Base-by-base conservation (phyloP, 2,888 invertebrate species). In the Aleiodes testaceus region DNA sequence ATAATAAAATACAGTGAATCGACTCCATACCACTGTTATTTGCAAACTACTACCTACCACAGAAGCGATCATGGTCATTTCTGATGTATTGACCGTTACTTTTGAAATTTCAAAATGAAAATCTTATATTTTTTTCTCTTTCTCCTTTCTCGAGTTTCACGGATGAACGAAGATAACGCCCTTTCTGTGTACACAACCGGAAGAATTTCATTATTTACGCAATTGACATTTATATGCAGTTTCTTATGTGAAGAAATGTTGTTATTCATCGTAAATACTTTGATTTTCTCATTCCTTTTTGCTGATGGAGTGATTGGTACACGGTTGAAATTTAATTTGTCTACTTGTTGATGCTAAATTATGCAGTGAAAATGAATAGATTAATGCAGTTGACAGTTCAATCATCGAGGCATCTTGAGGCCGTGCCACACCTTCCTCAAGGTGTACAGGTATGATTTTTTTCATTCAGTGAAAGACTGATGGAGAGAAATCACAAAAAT, bases 111-210 rank as follows among this genome's bases (percentile, higher is more conserved):
- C 55, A 55, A 36, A 36, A 55, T 22, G 30, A 26, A 22, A 20
- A 68, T 16, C 16, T 61, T 3, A 11, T 6, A 14, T 55, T 36
- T 14, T 36, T 9, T 36, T 36, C 30, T 59, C 12, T 18, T 59
- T 55, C 16, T 55, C 7, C 16, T 59, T 16, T 47, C 47, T 30
- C n/a, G 59, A 22, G 6, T 26, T 67, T 61, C 45, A 71, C 50
- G 66, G 66, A 71, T 71, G 66, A 71, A 61, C 45, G 42, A 61
- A 42, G 66, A 36, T 61, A 52, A 49, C 71, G 71, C 66, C 66
- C 30, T 44, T 71, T 26, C 30, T 50, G 11, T 63, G 66, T 71
- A 50, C 45, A 26, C 36, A 22, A 59, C 61, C 66, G 66, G 66
- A 71, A 71, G 71, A 45, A 26, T 66, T 66, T 50, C 49, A 42